phyloP scores from a whole-genome alignment of 2,888 invertebrate species.

The Hirtodrosophila alboralis region DNA sequence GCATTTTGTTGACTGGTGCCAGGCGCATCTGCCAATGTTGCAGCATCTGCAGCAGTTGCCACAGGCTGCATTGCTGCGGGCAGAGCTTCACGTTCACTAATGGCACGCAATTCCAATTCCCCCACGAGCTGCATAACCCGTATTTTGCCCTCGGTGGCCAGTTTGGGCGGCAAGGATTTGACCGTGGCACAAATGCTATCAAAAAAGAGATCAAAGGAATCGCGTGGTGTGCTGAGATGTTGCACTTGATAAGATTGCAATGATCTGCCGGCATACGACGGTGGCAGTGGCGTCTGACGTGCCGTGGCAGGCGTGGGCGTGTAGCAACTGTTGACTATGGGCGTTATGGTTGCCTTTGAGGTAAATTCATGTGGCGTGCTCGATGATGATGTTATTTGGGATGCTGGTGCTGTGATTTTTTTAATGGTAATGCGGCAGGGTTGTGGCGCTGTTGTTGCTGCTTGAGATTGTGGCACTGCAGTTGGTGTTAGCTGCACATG shows the following conservation, averaged over 20 bases:
- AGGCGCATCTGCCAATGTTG: constrained; percentile 33
- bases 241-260: constrained; percentile 56
- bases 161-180: constrained; percentile 64
- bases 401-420: constrained; percentile 66
- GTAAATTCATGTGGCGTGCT: constrained; percentile 56
- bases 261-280: constrained; percentile 45
- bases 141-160: constrained; percentile 72
- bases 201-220: constrained; percentile 71
- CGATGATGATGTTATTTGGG: constrained; percentile 13
- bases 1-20: constrained; percentile 68
- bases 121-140: constrained; percentile 74
- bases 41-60: not conserved
- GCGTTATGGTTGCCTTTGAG: constrained; percentile 73
- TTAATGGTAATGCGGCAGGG: constrained; percentile 75
- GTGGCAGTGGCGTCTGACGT: constrained; percentile 32
- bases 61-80: not conserved
- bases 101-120: constrained; percentile 64
- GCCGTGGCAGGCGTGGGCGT: constrained; percentile 18
- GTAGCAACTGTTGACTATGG: constrained; percentile 49
- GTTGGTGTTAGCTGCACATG: constrained; percentile 31
- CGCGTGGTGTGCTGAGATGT: constrained; percentile 43
- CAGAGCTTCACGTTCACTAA: constrained; percentile 56
- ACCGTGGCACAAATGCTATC: constrained; percentile 75
- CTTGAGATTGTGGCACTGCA: constrained; percentile 27
- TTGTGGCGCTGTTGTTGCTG: constrained; percentile 31